phyloP scores from a whole-genome alignment of 2,888 invertebrate species.

The Synanthedon tipuliformis region DNA sequence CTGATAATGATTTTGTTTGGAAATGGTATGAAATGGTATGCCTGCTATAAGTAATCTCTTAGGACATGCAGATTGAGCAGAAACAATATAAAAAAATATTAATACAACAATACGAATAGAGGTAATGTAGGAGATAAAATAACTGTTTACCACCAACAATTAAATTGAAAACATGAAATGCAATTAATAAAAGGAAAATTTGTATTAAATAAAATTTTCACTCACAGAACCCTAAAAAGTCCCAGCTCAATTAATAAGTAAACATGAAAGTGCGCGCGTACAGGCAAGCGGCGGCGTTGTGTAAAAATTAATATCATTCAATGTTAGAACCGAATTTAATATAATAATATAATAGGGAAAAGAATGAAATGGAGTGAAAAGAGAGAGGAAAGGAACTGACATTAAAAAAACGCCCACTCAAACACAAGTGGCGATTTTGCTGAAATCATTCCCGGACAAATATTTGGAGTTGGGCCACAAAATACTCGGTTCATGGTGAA shows the following conservation, averaged over 20 bases:
- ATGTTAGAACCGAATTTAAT: not conserved
- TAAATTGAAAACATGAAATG: too few relatives aligned
- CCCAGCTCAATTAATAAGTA: conserved; percentile 13
- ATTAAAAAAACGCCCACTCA: conserved; percentile 20
- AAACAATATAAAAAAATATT: too few relatives aligned
- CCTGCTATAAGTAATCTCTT: too few relatives aligned
- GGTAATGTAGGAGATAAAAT: too few relatives aligned
- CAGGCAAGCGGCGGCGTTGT: conserved; percentile 12
- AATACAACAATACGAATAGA: too few relatives aligned
- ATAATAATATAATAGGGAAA: conserved; percentile 5
- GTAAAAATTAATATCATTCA: conserved; percentile 26
- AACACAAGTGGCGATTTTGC: conserved; percentile 40
- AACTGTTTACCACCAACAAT: too few relatives aligned
- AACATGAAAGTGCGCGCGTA: conserved; percentile 4
- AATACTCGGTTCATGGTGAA: conserved; percentile 5
- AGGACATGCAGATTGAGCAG: too few relatives aligned
- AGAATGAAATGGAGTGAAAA: conserved; percentile 15
- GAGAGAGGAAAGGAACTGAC: conserved; percentile 13
- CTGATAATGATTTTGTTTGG: too few relatives aligned
- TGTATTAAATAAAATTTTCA: too few relatives aligned
- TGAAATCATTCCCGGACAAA: conserved; percentile 47
- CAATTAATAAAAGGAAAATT: too few relatives aligned
- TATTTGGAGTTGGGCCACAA: conserved; percentile 18
- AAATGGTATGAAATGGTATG: too few relatives aligned
- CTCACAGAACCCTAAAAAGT: too few relatives aligned